These are phyloP conservation scores for Drosophila ambigua DNA, from an alignment of 1,140 invertebrate species.

Conservation along the genomic window DNA sequence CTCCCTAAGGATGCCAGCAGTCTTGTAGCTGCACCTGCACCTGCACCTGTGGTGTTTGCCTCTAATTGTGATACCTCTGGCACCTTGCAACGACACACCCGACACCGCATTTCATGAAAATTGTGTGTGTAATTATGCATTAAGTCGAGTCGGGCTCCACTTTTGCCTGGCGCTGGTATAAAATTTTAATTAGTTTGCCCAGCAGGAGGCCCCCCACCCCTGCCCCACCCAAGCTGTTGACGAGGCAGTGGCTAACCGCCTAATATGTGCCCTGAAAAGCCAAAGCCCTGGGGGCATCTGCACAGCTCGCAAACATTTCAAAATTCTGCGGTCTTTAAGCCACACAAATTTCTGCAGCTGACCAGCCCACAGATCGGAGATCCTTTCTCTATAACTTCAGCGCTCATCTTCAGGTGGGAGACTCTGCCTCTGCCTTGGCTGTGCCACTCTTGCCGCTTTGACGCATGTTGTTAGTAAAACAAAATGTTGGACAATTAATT, in stretches of 20 bases:
- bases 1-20: conserved; percentile 19
- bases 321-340: conserved; percentile 57
- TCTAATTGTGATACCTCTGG: conserved; percentile 39
- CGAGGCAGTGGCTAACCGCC: conserved; percentile 13
- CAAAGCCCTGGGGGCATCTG: neutral
- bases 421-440: neutral
- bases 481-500: conserved; percentile 81
- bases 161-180: conserved; percentile 61
- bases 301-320: conserved; percentile 4
- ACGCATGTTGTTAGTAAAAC: conserved; percentile 75
- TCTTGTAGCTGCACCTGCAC: conserved; percentile 10
- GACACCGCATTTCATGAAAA: conserved; percentile 76
- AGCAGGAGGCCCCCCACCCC: neutral
- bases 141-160: conserved; percentile 53
- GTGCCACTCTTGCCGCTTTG: conserved; percentile 17
- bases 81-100: conserved; percentile 64
- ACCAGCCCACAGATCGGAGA: neutral
- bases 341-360: conserved; percentile 7
- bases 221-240: conserved; percentile 18
- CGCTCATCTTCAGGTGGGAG: conserved; percentile 32
- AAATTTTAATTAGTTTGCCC: conserved; percentile 76
- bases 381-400: no score
- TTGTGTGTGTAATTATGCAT: conserved; percentile 82
- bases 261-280: conserved; percentile 1
- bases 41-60: conserved; percentile 3